Base-by-base conservation (phyloP, 2,888 invertebrate species). In the Sacculina carcini region DNA sequence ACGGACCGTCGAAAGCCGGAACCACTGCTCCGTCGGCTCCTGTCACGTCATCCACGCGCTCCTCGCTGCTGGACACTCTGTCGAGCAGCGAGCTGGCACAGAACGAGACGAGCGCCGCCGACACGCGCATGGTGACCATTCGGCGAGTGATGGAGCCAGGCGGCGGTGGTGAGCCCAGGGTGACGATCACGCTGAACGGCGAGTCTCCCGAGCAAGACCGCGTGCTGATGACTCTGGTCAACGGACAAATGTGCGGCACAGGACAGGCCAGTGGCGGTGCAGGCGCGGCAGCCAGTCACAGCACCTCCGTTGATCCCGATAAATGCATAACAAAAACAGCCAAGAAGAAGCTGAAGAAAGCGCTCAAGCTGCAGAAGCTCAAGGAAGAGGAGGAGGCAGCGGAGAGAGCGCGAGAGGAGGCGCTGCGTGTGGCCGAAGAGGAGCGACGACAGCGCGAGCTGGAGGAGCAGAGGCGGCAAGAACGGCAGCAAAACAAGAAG, bases 151-250 rank as follows among this genome's bases (percentile, higher is more conserved):
- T 76, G 64, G 72, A 77, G 57, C 74, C 75, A 7, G 73, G 73
- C 59, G 54, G 51, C 42, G 69, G 67, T 56, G 69, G 73, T 1
- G 76, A 77, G 58, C 78, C 79, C 10, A 78, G 76, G 24, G 80
- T 80, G 1, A 80, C 79, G 1, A 79, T 81, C 48, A 79, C 79
- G 1, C 55, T 56, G 21, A 57, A 56, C 39, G 79, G 79, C 5
- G 74, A 75, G 52, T 76, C 77, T 1, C 77, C 77, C 1, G 77
- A 77, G 54, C 75, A 78, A 61, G 79, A 79, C 58, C 76, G 77
- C 62, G 70, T 80, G 31, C 66, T 80, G 2, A 80, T 78, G 60
- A 79, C 78, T 2, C 69, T 80, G 16, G 62, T 66, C 51, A 67
- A 67, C 58, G 67, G 67, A 6, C 67, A 68, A 62, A 26, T 44